These are phyloP conservation scores for Acleris literana DNA, from an alignment of 2,888 invertebrate genomes.

Conservation along the genomic window DNA sequence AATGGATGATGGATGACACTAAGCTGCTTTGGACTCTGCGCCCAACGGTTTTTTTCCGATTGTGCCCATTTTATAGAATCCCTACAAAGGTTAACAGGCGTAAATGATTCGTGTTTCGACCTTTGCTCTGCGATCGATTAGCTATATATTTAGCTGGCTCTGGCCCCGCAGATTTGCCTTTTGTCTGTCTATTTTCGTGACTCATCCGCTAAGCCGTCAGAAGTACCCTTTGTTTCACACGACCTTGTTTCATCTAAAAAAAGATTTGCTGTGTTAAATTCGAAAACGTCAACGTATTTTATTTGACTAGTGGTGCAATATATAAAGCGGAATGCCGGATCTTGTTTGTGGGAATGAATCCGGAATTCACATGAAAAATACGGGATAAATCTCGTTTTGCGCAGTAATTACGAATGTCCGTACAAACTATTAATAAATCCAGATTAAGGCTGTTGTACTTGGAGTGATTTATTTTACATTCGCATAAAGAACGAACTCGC, in stretches of 20 bases:
- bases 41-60: conserved; percentile 21
- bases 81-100: conserved; percentile 15
- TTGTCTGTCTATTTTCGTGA: conserved; percentile 32
- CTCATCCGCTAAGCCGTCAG: conserved; percentile 23
- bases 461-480: not conserved
- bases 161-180: conserved; percentile 29
- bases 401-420: conserved; percentile 10
- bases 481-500: not conserved
- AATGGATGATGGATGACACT: conserved; percentile 34
- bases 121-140: conserved; percentile 25
- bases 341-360: conserved; percentile 9
- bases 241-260: conserved; percentile 2
- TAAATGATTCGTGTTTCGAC: conserved; percentile 7
- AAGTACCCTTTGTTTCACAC: conserved; percentile 25
- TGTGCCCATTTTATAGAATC: conserved; percentile 25
- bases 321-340: not conserved
- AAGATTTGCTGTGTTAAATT: not conserved
- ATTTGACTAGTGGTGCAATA: not conserved
- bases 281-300: not conserved
- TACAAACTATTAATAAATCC: conserved; percentile 1
- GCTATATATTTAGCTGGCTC: conserved; percentile 26
- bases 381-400: conserved; percentile 8
- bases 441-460: not conserved
- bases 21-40: conserved; percentile 28
- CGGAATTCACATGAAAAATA: not conserved